Conservation (phyloP, 2,113 vertebrate genomes). For the Tretioscincus oriximinensis region DNA sequence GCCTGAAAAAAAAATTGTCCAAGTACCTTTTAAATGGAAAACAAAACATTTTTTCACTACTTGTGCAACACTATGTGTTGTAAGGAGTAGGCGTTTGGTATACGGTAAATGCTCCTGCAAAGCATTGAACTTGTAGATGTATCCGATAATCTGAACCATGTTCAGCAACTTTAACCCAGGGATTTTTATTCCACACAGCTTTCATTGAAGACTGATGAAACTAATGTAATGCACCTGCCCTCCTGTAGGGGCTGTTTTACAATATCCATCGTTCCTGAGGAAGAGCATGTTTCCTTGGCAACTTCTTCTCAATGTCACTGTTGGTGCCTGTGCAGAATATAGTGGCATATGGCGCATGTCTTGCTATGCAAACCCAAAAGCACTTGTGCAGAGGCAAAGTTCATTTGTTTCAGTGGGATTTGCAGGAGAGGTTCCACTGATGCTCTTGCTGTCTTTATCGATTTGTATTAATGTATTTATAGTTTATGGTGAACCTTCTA, state of each 20-base stretch:
- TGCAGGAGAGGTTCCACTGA: background rate
- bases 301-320: slow-evolving; percentile 51
- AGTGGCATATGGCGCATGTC: slow-evolving; percentile 32
- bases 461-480: slow-evolving; percentile 29
- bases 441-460: background rate
- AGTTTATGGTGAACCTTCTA: slow-evolving; percentile 55
- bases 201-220: slow-evolving; percentile 47
- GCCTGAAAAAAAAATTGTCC: slow-evolving; percentile 79
- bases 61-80: slow-evolving; percentile 91
- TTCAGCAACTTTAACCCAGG: slow-evolving; percentile 92
- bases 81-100: slow-evolving; percentile 83
- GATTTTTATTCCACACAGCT: slow-evolving; percentile 71
- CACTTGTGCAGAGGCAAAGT: background rate
- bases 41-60: slow-evolving; percentile 81
- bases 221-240: slow-evolving; percentile 17
- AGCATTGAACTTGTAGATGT: slow-evolving; percentile 95
- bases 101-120: slow-evolving; percentile 94
- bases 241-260: slow-evolving; percentile 28
- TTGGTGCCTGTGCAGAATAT: slow-evolving; percentile 41
- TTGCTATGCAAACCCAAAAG: background rate
- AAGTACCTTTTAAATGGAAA: slow-evolving; percentile 86
- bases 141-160: slow-evolving; percentile 99
- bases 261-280: slow-evolving; percentile 19
- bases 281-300: slow-evolving; percentile 45
- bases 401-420: background rate